Base-by-base conservation (phyloP, 2,888 invertebrate species). In the Mycogona germanica region DNA sequence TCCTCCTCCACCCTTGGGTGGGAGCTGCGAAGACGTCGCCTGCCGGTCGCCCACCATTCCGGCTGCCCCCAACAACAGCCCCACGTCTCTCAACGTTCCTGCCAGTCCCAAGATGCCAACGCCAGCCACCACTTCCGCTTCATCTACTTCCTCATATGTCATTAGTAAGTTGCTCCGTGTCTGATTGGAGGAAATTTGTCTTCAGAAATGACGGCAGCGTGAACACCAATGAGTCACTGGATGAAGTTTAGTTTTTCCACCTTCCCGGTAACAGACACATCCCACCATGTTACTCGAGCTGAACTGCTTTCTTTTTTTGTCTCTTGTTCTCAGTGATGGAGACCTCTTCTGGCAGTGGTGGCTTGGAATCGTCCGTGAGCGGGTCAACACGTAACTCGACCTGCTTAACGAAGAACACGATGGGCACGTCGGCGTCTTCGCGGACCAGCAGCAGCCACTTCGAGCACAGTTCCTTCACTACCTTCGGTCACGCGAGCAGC, bases 381-480 rank as follows among this genome's bases (percentile, higher is more conserved):
- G n/a, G n/a, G n/a, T n/a, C n/a, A n/a, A n/a, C n/a, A n/a, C n/a
- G n/a, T n/a, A n/a, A n/a, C 19, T 45, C 35, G 35, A 35, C 49
- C 29, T 14, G 28, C 29, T 38, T 50, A 3, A 42, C 41, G 17
- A 29, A 48, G 29, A 47, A 35, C 28, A 29, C 28, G 14, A 23
- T 44, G 12, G 30, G 41, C 14, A 14, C 55, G 14, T 28, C 56
- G 55, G 35, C 51, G 6, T 37, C 51, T 9, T 26, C 42, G 12
- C 26, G 44, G 4, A 29, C 30, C 28, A 25, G 23, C 21, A 35
- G 38, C 25, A 25, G 23, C 73, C 84, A 82, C 73, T 79, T 80
- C 66, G 84, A 84, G 70, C 81, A 84, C 68, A 79, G 78, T 77
- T 72, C 76, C 76, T 76, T 67, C 52, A 66, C 63, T 60, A 64